These are phyloP conservation scores for Corythornis leucogaster DNA, from an alignment of 2,797 vertebrate genomes.

Conservation along the genomic window DNA sequence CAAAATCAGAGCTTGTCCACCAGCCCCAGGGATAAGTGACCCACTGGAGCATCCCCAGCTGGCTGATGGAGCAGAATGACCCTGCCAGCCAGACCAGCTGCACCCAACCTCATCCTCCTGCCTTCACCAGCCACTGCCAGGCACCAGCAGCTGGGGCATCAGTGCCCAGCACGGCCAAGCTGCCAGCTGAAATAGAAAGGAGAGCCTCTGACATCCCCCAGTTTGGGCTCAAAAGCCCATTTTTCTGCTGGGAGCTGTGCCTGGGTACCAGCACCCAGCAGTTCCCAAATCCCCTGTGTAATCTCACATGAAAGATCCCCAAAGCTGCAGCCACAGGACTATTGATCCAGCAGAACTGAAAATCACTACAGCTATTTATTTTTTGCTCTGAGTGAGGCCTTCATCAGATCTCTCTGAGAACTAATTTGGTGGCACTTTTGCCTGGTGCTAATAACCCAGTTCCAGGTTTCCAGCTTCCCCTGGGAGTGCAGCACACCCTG, in stretches of 20 bases:
- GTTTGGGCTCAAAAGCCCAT: neutral
- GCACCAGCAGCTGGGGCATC: neutral
- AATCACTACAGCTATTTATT: neutral
- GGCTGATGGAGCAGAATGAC: rapidly evolving
- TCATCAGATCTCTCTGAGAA: neutral
- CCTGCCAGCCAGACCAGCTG: neutral
- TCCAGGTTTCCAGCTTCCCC: neutral
- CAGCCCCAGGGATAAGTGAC: neutral
- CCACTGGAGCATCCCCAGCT: neutral
- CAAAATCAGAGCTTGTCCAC: rapidly evolving
- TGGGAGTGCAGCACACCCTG: neutral
- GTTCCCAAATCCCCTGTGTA: neutral
- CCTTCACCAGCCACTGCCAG: neutral
- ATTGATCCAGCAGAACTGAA: neutral
- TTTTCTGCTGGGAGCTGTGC: neutral
- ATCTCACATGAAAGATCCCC: neutral
- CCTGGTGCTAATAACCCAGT: neutral
- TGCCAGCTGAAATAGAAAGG: neutral
- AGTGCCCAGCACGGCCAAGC: rapidly evolving
- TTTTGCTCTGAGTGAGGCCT: neutral
- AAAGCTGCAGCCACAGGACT: neutral
- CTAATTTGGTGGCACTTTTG: neutral
- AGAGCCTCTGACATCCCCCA: neutral
- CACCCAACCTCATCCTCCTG: neutral
- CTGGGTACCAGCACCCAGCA: neutral